Evolutionary conservation across 2,113 vertebrate species (phyloP).

Genomic region (Chionodraco myersi): DNA sequence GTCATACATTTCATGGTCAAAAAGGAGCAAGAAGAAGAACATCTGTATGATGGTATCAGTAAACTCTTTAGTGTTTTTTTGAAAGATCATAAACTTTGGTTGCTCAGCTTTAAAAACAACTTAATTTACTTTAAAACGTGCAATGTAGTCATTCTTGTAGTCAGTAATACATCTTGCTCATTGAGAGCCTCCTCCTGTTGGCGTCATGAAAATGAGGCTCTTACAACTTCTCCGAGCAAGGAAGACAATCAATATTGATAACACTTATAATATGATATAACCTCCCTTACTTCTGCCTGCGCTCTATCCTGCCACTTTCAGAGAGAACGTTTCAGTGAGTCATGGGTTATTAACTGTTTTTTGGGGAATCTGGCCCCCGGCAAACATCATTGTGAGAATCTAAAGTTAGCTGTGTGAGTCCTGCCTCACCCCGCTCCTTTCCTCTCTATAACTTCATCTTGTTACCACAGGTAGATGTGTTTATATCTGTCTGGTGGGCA

Average conservation of each 20-base stretch:
- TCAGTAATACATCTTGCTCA: slow-evolving; percentile 6
- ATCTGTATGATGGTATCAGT: background rate
- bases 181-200: slow-evolving; percentile 23
- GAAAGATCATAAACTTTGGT: background rate
- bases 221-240: slow-evolving; percentile 33
- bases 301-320: slow-evolving; percentile 43
- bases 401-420: slow-evolving; percentile 48
- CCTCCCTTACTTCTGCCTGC: slow-evolving; percentile 44
- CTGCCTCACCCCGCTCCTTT: slow-evolving; percentile 22
- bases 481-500: slow-evolving; percentile 35
- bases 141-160: background rate
- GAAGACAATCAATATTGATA: slow-evolving; percentile 59
- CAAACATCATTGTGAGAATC: slow-evolving; percentile 53
- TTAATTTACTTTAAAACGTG: background rate
- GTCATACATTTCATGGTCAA: background rate
- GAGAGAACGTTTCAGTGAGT: slow-evolving; percentile 54
- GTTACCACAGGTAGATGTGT: slow-evolving; percentile 16
- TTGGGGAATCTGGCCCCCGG: slow-evolving; percentile 44
- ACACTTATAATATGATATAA: slow-evolving; percentile 47
- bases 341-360: slow-evolving; percentile 61
- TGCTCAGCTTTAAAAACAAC: background rate
- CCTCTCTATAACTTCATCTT: slow-evolving; percentile 37
- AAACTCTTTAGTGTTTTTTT: background rate
- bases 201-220: slow-evolving; percentile 43
- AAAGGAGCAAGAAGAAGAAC: background rate